phyloP scores from a whole-genome alignment of 2,797 vertebrate genomes.

The Anableps anableps region DNA sequence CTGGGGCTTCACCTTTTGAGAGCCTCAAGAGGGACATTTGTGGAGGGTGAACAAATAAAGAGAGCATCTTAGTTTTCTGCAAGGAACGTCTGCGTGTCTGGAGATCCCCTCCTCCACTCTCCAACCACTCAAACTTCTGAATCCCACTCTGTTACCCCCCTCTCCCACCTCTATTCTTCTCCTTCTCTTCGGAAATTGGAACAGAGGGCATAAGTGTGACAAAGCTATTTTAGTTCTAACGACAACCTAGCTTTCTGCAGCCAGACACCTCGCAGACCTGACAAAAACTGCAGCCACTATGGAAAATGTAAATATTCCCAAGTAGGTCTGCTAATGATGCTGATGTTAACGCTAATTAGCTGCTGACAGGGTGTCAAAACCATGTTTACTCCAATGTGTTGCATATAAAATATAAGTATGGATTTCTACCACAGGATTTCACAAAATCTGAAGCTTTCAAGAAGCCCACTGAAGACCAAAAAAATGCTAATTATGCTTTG shows the following conservation, averaged over 20 bases:
- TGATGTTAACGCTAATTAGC: not conserved
- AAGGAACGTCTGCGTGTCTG: conserved; percentile 35
- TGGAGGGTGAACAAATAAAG: not conserved
- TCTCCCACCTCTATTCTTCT: conserved; percentile 17
- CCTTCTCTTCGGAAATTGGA: conserved; percentile 61
- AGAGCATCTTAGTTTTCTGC: conserved; percentile 42
- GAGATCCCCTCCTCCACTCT: conserved; percentile 63
- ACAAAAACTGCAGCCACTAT: conserved; percentile 29
- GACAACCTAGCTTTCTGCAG: conserved; percentile 64
- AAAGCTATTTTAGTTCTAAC: conserved; percentile 69
- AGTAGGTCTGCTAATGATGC: not conserved
- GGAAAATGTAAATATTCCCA: conserved; percentile 33
- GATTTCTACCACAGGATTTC: not conserved
- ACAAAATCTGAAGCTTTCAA: not conserved
- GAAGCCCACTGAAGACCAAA: not conserved
- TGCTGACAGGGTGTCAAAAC: not conserved
- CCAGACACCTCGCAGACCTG: conserved; percentile 37
- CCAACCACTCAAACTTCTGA: conserved; percentile 43
- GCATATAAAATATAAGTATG: not conserved
- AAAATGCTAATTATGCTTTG: too few species aligned
- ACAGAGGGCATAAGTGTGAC: conserved; percentile 69
- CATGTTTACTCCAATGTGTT: not conserved
- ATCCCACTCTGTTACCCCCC: conserved; percentile 21
- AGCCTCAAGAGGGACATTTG: conserved; percentile 8
- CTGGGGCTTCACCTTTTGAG: conserved; percentile 2